Base-by-base conservation (phyloP, 2,797 vertebrate genomes). In the Eutrigla gurnardus region DNA sequence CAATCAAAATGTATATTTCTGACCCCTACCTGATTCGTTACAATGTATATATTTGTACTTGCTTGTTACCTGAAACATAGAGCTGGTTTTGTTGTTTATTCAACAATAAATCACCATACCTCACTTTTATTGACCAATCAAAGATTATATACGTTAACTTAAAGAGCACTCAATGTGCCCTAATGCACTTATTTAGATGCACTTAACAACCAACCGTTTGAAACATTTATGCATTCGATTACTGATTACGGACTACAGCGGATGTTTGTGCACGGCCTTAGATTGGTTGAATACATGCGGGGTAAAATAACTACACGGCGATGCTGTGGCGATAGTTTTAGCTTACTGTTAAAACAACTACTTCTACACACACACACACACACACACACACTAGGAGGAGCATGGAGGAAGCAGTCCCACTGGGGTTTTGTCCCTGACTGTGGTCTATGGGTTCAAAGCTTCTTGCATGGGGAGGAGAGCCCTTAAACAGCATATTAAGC, bases 401-500 rank as follows among this genome's bases (percentile, higher is more conserved):
- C 76, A 73, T 0, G 54, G 82, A 90, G 90, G 91, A 92, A 92
- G 90, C 89, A 78, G 88, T 91, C 94, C 94, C 90, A 92, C 91
- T 92, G 91, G 89, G 93, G 90, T 92, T 94, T 93, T 94, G 89
- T 94, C 86, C 88, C 85, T 73, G 88, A 86, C 86, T 88, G 88
- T 93, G 93, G 93, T 91, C 86, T 90, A 89, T 84, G 91, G 93
- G 93, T 95, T 95, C 94, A 95, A 94, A 95, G 94, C 89, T 88
- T 86, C 88, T 91, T 72, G 81, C 94, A 92, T 86, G 90, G 93
- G 92, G 93, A 94, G 93, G 88, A 92, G 92, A 94, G 89, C 89
- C 88, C 92, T 93, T 94, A 94, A 94, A 94, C 92, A 92, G 94
- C 94, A 95, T 94, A 95, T 96, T 96, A 95, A 96, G 92, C 92